phyloP scores from a whole-genome alignment of 2,797 vertebrate genomes.

The Hoplostethus mediterraneus region DNA sequence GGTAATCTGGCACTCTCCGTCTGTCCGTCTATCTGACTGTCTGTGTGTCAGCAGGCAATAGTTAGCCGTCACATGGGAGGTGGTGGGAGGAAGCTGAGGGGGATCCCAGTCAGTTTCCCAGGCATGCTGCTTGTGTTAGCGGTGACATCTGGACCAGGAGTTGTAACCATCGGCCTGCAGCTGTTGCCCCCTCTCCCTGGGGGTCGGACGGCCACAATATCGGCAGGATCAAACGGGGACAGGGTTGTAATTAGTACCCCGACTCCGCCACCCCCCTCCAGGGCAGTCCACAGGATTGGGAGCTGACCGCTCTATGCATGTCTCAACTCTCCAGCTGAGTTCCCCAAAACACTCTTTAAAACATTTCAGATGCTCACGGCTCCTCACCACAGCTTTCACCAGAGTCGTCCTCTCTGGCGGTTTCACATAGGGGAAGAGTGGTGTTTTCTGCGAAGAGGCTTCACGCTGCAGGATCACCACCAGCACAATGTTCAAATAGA shows the following conservation, averaged over 20 bases:
- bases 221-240: conserved; percentile 62
- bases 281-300: conserved; percentile 35
- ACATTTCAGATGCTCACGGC: no score
- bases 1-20: background rate
- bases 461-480: no score
- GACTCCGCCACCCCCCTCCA: conserved; percentile 6
- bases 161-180: conserved; percentile 51
- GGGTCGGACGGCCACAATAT: conserved; percentile 25
- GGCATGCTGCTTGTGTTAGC: conserved; percentile 17
- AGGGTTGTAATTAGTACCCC: conserved; percentile 64
- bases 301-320: conserved; percentile 13
- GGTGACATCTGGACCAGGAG: conserved; percentile 65
- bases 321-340: conserved; percentile 28
- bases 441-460: no score
- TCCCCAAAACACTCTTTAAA: conserved; percentile 7
- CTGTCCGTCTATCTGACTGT: background rate
- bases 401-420: no score
- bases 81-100: background rate
- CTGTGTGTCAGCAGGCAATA: background rate
- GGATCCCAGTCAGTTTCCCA: conserved; percentile 27
- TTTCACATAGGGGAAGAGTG: no score
- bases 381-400: no score
- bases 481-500: no score
- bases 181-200: conserved; percentile 62
- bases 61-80: conserved; percentile 2